Evolutionary conservation across 2,888 invertebrate genomes (phyloP), one percentile per base, ranked within the genome.

Genomic region (Erebia ligea): DNA sequence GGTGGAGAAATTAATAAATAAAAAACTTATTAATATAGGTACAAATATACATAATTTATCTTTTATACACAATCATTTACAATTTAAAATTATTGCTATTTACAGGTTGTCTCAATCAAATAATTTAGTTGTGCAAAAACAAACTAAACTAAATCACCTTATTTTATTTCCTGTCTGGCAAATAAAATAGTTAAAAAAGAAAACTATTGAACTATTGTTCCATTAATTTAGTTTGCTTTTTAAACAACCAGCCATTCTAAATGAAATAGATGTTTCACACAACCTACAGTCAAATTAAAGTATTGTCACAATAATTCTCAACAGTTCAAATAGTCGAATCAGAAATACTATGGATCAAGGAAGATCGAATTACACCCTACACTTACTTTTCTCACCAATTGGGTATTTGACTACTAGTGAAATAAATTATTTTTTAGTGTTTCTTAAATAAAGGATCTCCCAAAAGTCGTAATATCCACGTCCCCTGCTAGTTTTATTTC

Each of bases 121-220:
- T n/a, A 50, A 50, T 15, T 50, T n/a, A 50, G 50, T 50, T 50
- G 50, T 50, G 50, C 50, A 50, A 50, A 50, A 50, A 50, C 50
- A 50, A 50, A 50, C 50, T 50, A 50, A 50, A n/a, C 45, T 50
- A 50, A 5, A n/a, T 50, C 6, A 6, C 0, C 15, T 1, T 48
- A 48, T 48, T 48, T 11, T 42, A 11, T 48, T 1, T 50, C 4
- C 1, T 50, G 17, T 54, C 10, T 10, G 17, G 19, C 17, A 54
- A 54, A 10, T 4, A 54, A 54, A 8, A n/a, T n/a, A n/a, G n/a
- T 50, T 15, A 50, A 50, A 50, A 50, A 48, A 11, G 13, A 13
- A 48, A 48, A 48, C 13, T 48, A 48, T 15, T 13, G 11, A 13
- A 48, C 15, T 54, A 10, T 54, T 54, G 8, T 17, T 9, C 10